These are phyloP conservation scores for Amblyjoppa fuscipennis DNA, from an alignment of 2,888 invertebrate species.

Conservation along the genomic window DNA sequence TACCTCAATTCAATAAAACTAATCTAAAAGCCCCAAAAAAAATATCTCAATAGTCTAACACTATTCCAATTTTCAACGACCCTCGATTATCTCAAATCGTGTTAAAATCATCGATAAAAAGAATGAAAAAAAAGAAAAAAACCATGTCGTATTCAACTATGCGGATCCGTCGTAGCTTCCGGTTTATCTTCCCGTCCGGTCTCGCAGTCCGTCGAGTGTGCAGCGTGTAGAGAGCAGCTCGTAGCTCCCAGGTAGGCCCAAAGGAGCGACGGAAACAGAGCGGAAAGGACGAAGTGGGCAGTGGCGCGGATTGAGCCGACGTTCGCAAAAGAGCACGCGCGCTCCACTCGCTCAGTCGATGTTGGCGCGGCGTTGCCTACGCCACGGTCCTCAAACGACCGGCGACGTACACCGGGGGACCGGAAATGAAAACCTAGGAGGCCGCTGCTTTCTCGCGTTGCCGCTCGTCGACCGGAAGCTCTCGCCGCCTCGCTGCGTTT, in stretches of 20 bases:
- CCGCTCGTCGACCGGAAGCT: constrained; percentile 41
- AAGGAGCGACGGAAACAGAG: constrained; percentile 66
- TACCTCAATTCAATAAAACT: too few relatives aligned
- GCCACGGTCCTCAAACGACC: neutral
- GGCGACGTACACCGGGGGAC: constrained; percentile 13
- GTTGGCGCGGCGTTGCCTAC: neutral
- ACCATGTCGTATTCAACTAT: neutral
- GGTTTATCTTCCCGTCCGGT: constrained; percentile 22
- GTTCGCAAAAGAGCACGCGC: neutral
- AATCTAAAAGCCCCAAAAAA: too few relatives aligned
- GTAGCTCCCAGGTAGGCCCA: constrained; percentile 13
- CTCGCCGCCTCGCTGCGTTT: constrained; percentile 28
- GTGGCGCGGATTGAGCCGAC: constrained; percentile 45
- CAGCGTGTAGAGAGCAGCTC: neutral
- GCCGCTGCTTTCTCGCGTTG: constrained; percentile 50
- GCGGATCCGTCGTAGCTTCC: constrained; percentile 50
- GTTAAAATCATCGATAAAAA: neutral
- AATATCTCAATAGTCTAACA: too few relatives aligned
- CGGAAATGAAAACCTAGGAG: constrained; percentile 52
- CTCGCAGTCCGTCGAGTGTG: constrained; percentile 22
- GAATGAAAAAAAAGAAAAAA: neutral
- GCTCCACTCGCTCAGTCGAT: neutral
- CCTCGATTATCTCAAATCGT: too few relatives aligned
- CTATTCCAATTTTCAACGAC: too few relatives aligned
- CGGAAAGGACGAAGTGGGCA: constrained; percentile 61